Base-by-base conservation (phyloP, 2,888 invertebrate genomes). In the Malthinus flaveolus region DNA sequence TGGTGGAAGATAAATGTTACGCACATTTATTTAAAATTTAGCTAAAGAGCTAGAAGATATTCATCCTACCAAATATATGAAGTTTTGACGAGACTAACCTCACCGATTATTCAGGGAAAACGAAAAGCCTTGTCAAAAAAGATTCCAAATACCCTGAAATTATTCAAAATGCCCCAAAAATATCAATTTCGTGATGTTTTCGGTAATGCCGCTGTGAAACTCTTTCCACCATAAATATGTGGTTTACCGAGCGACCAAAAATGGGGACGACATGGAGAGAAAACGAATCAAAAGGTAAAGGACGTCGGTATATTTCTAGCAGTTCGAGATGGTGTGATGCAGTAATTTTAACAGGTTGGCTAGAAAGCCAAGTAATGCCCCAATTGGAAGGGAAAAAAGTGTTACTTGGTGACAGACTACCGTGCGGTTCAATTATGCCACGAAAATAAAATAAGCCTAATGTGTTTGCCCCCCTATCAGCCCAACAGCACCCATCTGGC, bases 161-260 rank as follows among this genome's bases (percentile, higher is more conserved):
- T 12, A 33, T 32, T 12, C 31, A 2, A 31, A 48, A 32, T 48
- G 32, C 32, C 8, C 11, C 48, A 48, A 48, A 48, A 48, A 48
- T n/a, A 34, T 48, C 32, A 48, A 48, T 48, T 32, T 9, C 48
- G 48, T 31, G 12, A 48, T 48, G 48, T 48, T 48, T 48, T 48
- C 32, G 48, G 48, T 10, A 48, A 32, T 48, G 32, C n/a, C 12
- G 32, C 32, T 33, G 32, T 32, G 32, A 33, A 32, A 48, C 33
- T 48, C 32, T 12, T 48, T 34, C 5, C 5, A 34, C 48, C 48
- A 32, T 48, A n/a, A n/a, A n/a, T n/a, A 32, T 32, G 33, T 48
- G 33, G 33, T 48, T 33, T 48, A 32, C 33, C 32, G 33, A 33
- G 31, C 48, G 31, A 33, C 12, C 32, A 32, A 48, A 48, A n/a